phyloP scores from a whole-genome alignment of 2,113 vertebrate species.

The Syngnathus floridae region DNA sequence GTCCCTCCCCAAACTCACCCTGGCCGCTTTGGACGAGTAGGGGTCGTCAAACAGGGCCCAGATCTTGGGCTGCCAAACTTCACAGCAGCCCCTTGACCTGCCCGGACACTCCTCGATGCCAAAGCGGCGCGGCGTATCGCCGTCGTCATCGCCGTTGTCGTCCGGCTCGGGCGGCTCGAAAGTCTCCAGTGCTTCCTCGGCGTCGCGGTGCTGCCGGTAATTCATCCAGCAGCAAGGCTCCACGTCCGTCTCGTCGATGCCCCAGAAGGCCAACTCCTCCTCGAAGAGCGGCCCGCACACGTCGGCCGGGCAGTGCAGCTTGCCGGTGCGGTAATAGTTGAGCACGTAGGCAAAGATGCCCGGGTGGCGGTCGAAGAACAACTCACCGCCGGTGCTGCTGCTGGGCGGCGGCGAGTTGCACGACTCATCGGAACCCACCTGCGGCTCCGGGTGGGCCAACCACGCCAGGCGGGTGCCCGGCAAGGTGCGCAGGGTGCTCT shows the following conservation, averaged over 20 bases:
- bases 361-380: constrained; percentile 95
- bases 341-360: constrained; percentile 95
- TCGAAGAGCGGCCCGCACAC: constrained; percentile 96
- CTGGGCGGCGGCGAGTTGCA: constrained; percentile 59
- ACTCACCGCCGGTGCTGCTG: constrained; percentile 64
- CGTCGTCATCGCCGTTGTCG: constrained; percentile 65
- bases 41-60: constrained; percentile 98
- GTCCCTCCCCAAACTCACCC: constrained; percentile 76
- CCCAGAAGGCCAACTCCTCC: constrained; percentile 96
- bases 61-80: constrained; percentile 82
- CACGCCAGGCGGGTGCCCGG: constrained; percentile 93
- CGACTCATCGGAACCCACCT: constrained; percentile 66
- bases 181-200: constrained; percentile 91
- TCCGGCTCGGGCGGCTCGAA: constrained; percentile 86
- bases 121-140: constrained; percentile 74
- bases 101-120: constrained; percentile 79
- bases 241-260: constrained; percentile 96
- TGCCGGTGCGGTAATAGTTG: constrained; percentile 96
- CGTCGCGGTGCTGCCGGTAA: constrained; percentile 93
- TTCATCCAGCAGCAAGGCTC: constrained; percentile 99
- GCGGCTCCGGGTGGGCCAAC: constrained; percentile 82
- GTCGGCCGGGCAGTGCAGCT: constrained; percentile 96
- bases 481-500: constrained; percentile 87
- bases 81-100: constrained; percentile 75
- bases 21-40: constrained; percentile 87